These are phyloP conservation scores for Scolopax bukidnonensis DNA, from an alignment of 2,797 vertebrate genomes.

Conservation along the genomic window DNA sequence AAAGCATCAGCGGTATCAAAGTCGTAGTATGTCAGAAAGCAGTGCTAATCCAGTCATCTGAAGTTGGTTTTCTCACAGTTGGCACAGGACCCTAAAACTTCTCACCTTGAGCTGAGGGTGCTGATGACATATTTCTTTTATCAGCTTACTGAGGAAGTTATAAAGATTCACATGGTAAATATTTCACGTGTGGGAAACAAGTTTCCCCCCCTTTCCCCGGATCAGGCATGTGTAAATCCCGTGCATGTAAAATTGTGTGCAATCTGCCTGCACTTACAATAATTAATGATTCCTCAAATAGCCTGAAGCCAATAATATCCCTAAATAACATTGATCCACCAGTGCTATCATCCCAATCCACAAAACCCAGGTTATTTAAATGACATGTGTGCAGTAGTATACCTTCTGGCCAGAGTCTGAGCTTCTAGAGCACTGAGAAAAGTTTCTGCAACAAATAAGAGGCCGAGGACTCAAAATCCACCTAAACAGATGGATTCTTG, in stretches of 20 bases:
- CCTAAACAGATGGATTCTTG: neutral
- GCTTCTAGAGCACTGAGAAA: neutral
- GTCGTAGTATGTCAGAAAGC: neutral
- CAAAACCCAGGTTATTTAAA: neutral
- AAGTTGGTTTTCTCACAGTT: neutral
- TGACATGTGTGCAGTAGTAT: accelerated
- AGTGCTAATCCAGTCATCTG: neutral
- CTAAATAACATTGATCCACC: neutral
- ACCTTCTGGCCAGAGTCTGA: neutral
- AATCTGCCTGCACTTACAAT: neutral
- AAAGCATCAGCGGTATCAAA: conserved; percentile 37
- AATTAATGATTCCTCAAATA: neutral
- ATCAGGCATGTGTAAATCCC: neutral
- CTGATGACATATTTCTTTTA: neutral
- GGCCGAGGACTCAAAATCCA: neutral
- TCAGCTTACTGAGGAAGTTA: neutral
- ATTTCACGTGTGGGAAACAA: neutral
- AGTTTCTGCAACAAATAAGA: neutral
- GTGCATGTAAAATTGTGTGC: neutral
- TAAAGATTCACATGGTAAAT: neutral
- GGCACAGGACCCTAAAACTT: neutral
- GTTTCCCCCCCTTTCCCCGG: neutral
- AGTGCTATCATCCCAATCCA: neutral
- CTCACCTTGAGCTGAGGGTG: neutral
- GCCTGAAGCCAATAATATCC: neutral